Evolutionary conservation across 2,797 vertebrate genomes (phyloP).

Genomic region (Tympanoctomys barrerae): DNA sequence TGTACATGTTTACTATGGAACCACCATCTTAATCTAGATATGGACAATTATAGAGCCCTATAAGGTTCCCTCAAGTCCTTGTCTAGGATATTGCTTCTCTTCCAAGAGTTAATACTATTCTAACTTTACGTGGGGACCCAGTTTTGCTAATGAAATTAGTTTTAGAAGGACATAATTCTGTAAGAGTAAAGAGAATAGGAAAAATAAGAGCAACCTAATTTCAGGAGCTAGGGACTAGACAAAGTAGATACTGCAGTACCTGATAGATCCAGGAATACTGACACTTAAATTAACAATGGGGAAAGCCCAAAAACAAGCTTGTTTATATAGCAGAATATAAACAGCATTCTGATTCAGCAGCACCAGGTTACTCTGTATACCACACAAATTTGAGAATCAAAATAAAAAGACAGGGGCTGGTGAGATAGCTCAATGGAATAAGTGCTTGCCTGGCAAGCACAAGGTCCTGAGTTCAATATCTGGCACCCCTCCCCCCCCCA

Average conservation of each 20-base stretch:
- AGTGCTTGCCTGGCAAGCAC: no score
- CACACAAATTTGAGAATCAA: not conserved
- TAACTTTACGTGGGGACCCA: slow-evolving; percentile 12
- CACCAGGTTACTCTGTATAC: not conserved
- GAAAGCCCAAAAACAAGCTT: not conserved
- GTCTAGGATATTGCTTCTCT: not conserved
- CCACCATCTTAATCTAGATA: not conserved
- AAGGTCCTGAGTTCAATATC: no score
- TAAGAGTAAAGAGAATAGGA: not conserved
- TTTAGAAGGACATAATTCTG: slow-evolving; percentile 33
- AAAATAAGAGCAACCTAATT: not conserved
- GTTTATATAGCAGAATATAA: not conserved
- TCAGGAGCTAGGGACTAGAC: slow-evolving; percentile 10
- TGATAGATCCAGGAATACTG: not conserved
- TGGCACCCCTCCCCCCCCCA: no score
- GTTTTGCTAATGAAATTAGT: slow-evolving; percentile 32
- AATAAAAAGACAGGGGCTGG: not conserved
- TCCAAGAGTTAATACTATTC: slow-evolving; percentile 28
- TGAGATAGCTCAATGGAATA: no score
- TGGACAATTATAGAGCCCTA: not conserved
- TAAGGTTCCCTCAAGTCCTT: not conserved
- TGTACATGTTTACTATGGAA: slow-evolving; percentile 16
- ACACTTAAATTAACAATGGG: not conserved
- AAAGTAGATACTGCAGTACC: not conserved
- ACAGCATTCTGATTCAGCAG: not conserved